Evolutionary conservation across 1,140 invertebrate genomes (phyloP).

Genomic region (Zaprionus capensis): DNA sequence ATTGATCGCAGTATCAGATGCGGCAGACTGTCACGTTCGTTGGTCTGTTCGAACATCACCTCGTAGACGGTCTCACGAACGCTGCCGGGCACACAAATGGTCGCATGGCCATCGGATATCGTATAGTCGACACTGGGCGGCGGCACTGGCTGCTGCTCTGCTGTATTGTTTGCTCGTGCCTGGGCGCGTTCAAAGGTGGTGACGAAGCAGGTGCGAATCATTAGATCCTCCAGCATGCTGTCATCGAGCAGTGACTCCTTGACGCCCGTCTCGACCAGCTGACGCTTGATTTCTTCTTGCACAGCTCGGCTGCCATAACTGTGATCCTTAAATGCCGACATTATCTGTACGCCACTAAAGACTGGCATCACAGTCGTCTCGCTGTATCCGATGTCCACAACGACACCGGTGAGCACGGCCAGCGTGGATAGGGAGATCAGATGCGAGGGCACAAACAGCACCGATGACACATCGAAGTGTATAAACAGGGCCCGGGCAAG

Average conservation of each 20-base stretch:
- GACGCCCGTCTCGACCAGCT: slow-evolving; percentile 84
- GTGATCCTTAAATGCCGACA: slow-evolving; percentile 91
- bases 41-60: slow-evolving; percentile 93
- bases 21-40: slow-evolving; percentile 92
- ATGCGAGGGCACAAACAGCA: slow-evolving; percentile 91
- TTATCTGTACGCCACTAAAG: slow-evolving; percentile 92
- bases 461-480: slow-evolving; percentile 94
- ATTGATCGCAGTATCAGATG: slow-evolving; percentile 94
- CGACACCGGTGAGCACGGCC: slow-evolving; percentile 90
- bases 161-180: slow-evolving; percentile 85
- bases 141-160: slow-evolving; percentile 84
- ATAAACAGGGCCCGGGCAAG: slow-evolving; percentile 95
- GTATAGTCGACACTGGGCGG: slow-evolving; percentile 90
- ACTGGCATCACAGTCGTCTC: slow-evolving; percentile 93
- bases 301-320: slow-evolving; percentile 89
- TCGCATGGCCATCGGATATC: slow-evolving; percentile 86
- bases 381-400: slow-evolving; percentile 94
- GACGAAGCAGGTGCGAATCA: slow-evolving; percentile 92
- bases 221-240: slow-evolving; percentile 88
- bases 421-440: slow-evolving; percentile 91
- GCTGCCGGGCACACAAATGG: slow-evolving; percentile 88
- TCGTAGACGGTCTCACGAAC: slow-evolving; percentile 92
- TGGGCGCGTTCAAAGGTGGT: slow-evolving; percentile 89
- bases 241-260: slow-evolving; percentile 85
- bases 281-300: slow-evolving; percentile 86